Evolutionary conservation across 2,113 vertebrate genomes (phyloP).

Genomic region (Atlantisia rogersi): DNA sequence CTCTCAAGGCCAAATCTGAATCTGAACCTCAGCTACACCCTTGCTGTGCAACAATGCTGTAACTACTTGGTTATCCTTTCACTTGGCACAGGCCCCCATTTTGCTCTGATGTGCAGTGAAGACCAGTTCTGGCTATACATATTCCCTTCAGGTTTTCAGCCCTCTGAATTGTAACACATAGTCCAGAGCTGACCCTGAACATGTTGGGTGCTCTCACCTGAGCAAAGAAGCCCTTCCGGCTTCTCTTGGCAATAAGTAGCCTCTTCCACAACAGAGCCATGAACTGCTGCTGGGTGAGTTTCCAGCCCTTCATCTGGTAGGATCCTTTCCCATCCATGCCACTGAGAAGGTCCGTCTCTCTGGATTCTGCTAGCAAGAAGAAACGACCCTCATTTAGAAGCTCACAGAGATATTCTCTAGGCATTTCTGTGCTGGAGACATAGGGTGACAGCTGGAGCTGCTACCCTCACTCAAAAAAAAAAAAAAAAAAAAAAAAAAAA

Average conservation of each 20-base stretch:
- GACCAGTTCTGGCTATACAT: not conserved
- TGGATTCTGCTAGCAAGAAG: constrained; percentile 78
- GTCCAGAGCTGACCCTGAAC: not conserved
- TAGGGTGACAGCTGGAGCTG: not conserved
- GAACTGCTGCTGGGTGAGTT: constrained; percentile 91
- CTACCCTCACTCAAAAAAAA: not conserved
- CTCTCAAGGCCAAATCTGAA: not conserved
- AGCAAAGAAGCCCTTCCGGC: constrained; percentile 95
- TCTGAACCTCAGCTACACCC: not conserved
- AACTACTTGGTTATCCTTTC: not conserved
- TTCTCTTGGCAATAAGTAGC: constrained; percentile 90
- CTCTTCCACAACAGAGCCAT: constrained; percentile 95
- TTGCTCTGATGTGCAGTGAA: not conserved
- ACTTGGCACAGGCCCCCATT: not conserved
- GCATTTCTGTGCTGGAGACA: not conserved
- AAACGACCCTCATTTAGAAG: not conserved
- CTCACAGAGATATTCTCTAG: not conserved
- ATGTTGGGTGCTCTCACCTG: constrained; percentile 82
- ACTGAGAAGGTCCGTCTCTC: constrained; percentile 89
- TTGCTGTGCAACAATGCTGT: not conserved
- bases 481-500: not conserved
- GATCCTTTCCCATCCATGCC: constrained; percentile 90
- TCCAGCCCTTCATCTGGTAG: constrained; percentile 89
- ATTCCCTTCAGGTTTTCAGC: not conserved
- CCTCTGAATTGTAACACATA: not conserved